These are phyloP conservation scores for Melanerpes aurifrons DNA, from an alignment of 2,113 vertebrate species.

Conservation along the genomic window DNA sequence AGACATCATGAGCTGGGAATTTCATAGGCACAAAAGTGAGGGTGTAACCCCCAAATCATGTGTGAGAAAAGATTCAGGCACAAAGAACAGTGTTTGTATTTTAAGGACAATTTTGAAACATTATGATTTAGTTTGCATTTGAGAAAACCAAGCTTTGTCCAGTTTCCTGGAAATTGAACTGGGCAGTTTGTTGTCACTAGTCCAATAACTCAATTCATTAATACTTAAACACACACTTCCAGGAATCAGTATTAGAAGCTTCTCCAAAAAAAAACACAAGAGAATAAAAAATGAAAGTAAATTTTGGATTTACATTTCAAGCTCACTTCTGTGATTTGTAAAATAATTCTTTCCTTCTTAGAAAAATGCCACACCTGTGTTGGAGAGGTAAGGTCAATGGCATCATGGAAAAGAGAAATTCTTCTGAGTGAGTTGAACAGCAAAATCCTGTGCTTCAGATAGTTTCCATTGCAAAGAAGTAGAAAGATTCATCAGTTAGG, in stretches of 20 bases:
- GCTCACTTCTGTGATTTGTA: not conserved
- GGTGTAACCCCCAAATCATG: not conserved
- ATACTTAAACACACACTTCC: not conserved
- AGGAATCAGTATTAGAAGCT: not conserved
- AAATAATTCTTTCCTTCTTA: not conserved
- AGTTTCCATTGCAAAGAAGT: not conserved
- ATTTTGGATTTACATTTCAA: not conserved
- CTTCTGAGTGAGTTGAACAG: not conserved
- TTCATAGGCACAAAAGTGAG: not conserved
- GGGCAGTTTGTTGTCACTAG: not conserved
- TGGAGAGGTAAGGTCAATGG: not conserved
- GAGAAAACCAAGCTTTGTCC: not conserved
- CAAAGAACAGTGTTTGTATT: not conserved
- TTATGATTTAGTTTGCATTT: constrained; percentile 2
- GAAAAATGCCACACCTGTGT: not conserved
- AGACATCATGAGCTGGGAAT: not conserved
- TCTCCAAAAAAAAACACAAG: not conserved
- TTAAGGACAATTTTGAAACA: not conserved
- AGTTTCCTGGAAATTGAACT: not conserved
- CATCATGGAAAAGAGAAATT: not conserved
- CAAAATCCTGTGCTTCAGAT: not conserved
- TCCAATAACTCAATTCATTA: not conserved
- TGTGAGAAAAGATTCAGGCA: not conserved
- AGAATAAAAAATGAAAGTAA: not conserved
- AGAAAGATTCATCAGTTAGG: not conserved